Evolutionary conservation across 2,113 vertebrate genomes (phyloP), one percentile per base, ranked within the genome.

Genomic region (Todiramphus chloris): DNA sequence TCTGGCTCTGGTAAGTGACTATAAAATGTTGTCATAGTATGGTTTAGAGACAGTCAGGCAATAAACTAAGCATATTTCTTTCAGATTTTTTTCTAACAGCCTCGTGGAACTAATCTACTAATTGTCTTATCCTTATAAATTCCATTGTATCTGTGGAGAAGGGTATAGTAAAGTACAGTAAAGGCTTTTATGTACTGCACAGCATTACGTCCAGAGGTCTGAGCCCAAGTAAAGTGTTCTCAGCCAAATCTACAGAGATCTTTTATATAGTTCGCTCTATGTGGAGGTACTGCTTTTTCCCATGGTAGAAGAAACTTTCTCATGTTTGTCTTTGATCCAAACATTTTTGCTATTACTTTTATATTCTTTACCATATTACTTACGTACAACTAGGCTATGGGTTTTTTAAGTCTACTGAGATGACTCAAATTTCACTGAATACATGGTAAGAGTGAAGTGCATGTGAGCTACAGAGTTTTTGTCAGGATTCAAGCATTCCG

Each of bases 211-310:
- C n/a, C 87, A 55, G 1, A 16, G 35, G 55, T 88, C 72, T 83
- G 53, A 58, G 58, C 23, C 5, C 58, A 13, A 63, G 28, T 44
- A 72, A 88, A 30, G 10, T 70, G 10, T 7, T 85, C 44, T 85
- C 37, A 70, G 20, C n/a, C 55, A 59, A 50, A 44, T 23, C 44
- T 66, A 3, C 28, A 51, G 50, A 46, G 31, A 33, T 37, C 25
- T 92, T 73, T 83, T 59, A 3, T 67, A 13, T 43, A 0, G 0
- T 68, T 90, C 64, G 24, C 64, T 86, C 0, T 59, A 43, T 35
- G 48, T 83, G 35, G 37, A 70, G 9, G 8, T 69, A 25, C 23
- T 83, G 11, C 24, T 89, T 87, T 43, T 67, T 80, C 60, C 59
- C 4, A 20, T 2, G 1, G 27, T 51, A 35, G 13, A 67, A 85